Conservation (phyloP, 2,113 vertebrate species). For the Diphyllodes magnificus region DNA sequence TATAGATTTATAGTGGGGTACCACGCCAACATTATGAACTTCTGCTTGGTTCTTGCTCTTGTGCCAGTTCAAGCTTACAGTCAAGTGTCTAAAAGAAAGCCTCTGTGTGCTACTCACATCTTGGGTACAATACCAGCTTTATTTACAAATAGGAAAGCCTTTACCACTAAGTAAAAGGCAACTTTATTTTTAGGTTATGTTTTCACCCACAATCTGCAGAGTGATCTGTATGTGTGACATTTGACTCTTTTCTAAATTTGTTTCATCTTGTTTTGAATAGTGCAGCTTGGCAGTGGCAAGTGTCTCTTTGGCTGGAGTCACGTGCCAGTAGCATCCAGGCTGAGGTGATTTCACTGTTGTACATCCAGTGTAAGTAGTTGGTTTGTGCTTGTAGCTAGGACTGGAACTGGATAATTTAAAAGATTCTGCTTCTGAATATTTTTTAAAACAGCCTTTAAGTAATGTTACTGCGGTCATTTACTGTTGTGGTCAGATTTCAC, state of each 20-base stretch:
- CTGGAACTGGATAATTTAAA: not conserved
- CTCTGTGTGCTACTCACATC: not conserved
- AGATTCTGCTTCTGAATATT: not conserved
- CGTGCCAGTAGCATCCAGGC: not conserved
- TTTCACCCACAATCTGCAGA: not conserved
- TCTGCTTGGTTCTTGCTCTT: not conserved
- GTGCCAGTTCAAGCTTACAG: not conserved
- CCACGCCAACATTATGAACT: not conserved
- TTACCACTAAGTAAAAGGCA: not conserved
- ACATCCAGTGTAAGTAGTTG: not conserved
- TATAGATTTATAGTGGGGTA: not conserved
- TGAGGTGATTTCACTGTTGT: not conserved
- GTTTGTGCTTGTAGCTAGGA: not conserved
- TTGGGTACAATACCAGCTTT: slow-evolving; percentile 3
- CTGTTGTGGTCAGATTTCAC: not conserved
- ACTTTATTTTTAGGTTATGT: slow-evolving; percentile 42
- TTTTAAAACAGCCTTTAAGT: not conserved
- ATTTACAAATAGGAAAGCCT: not conserved
- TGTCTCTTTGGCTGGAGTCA: not conserved
- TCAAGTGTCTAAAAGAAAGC: not conserved
- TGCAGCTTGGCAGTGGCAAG: not conserved
- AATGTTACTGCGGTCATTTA: not conserved
- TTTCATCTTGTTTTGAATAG: not conserved
- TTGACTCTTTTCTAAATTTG: slow-evolving; percentile 9
- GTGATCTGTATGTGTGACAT: not conserved